phyloP scores from a whole-genome alignment of 2,113 vertebrate species.

The Psittacus erithacus region DNA sequence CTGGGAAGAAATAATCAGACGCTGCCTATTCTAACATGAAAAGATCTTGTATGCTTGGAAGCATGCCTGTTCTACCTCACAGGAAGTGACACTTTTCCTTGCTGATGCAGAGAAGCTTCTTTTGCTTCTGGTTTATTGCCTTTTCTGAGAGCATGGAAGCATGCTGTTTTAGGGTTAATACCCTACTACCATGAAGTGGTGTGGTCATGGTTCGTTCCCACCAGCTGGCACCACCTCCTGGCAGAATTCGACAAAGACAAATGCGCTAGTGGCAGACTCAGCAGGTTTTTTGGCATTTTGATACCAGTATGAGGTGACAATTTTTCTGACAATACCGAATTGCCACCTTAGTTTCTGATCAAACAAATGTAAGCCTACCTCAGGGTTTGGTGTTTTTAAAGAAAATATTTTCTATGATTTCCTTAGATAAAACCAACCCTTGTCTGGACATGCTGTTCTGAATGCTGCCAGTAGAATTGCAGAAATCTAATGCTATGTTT shows the following conservation, averaged over 20 bases:
- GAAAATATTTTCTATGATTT: background rate
- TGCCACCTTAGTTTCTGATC: background rate
- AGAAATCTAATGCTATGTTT: background rate
- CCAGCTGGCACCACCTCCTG: background rate
- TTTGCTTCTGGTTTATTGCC: background rate
- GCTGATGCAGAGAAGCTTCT: background rate
- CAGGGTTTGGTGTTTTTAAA: background rate
- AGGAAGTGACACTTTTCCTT: background rate
- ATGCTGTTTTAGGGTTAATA: background rate
- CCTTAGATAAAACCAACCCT: background rate
- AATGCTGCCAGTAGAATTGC: background rate
- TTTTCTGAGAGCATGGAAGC: rapidly evolving
- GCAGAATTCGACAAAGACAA: background rate
- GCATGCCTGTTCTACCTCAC: rapidly evolving
- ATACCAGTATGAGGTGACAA: background rate
- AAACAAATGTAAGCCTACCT: background rate
- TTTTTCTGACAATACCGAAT: background rate
- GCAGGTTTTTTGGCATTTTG: background rate
- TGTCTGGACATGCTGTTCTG: background rate
- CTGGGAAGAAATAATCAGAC: background rate
- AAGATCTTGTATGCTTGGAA: background rate
- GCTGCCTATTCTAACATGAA: background rate
- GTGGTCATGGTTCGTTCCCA: rapidly evolving
- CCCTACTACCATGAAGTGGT: background rate
- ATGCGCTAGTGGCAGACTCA: rapidly evolving